Evolutionary conservation across 1,140 invertebrate species (phyloP).

Genomic region (Macrotrachela quadricornifera): DNA sequence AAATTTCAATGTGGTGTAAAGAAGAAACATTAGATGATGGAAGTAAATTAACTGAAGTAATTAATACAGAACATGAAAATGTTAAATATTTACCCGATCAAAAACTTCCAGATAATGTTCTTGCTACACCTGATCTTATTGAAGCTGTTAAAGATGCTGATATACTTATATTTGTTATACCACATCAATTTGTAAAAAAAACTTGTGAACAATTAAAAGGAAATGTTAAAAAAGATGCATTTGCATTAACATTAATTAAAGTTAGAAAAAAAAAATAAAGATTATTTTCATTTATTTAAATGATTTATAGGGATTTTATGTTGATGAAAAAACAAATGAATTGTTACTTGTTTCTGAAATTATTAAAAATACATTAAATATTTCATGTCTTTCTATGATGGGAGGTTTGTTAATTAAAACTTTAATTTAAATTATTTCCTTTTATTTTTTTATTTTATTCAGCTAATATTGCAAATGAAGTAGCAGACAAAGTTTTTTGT

Average conservation of each 20-base stretch:
- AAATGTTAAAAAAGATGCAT: slow-evolving; percentile 68
- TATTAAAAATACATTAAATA: slow-evolving; percentile 58
- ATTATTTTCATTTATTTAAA: background rate
- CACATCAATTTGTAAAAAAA: slow-evolving; percentile 79
- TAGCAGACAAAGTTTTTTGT: slow-evolving; percentile 84
- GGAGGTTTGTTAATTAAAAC: slow-evolving; percentile 43
- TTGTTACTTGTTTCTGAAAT: slow-evolving; percentile 78
- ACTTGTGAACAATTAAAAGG: slow-evolving; percentile 62
- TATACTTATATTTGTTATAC: slow-evolving; percentile 83
- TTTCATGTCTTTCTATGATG: slow-evolving; percentile 82
- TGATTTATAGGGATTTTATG: background rate
- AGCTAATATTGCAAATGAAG: slow-evolving; percentile 83
- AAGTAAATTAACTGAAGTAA: slow-evolving; percentile 88
- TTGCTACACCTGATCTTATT: slow-evolving; percentile 72
- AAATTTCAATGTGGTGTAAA: slow-evolving; percentile 88
- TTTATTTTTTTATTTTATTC: too few relatives aligned
- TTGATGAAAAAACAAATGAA: background rate
- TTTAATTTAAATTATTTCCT: too few relatives aligned
- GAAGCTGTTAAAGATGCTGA: slow-evolving; percentile 76
- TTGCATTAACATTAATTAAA: slow-evolving; percentile 84
- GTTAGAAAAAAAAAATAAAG: slow-evolving; percentile 28
- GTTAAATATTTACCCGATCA: slow-evolving; percentile 91
- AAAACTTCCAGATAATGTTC: slow-evolving; percentile 48
- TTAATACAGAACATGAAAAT: slow-evolving; percentile 92
- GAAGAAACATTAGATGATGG: slow-evolving; percentile 75